A percentile compares a stretch with the other conserved stretches of the same genome.
Conservation (phyloP, 2,797 vertebrate species). For the Pipistrellus pipistrellus region DNA sequence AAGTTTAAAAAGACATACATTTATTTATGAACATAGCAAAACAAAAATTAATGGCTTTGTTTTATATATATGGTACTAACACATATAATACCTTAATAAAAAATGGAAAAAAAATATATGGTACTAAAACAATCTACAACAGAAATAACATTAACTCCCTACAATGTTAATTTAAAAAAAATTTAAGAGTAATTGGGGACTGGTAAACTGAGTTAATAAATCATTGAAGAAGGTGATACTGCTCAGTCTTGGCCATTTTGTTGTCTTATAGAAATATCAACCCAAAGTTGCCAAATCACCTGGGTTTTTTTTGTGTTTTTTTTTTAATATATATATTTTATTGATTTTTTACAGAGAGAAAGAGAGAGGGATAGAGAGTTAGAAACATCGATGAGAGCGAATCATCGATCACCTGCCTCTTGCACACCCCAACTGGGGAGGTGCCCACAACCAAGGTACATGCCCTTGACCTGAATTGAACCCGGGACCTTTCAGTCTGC, state of each 20-base stretch:
- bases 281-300: neutral
- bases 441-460: too few relatives aligned
- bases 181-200: too few relatives aligned
- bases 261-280: neutral
- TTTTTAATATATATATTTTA: too few relatives aligned
- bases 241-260: neutral
- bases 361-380: too few relatives aligned
- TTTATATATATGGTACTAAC: neutral
- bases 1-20: neutral
- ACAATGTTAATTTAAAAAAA: neutral
- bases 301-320: too few relatives aligned
- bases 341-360: too few relatives aligned
- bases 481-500: too few relatives aligned
- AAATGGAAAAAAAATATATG: neutral
- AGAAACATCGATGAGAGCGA: too few relatives aligned
- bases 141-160: neutral
- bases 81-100: neutral
- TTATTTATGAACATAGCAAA: neutral
- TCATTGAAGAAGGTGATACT: neutral
- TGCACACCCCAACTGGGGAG: too few relatives aligned
- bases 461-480: too few relatives aligned
- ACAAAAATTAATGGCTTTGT: neutral
- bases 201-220: neutral
- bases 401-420: too few relatives aligned
- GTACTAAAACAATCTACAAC: neutral